These are phyloP conservation scores for Electrona antarctica DNA, from an alignment of 2,113 vertebrate genomes.

Conservation along the genomic window DNA sequence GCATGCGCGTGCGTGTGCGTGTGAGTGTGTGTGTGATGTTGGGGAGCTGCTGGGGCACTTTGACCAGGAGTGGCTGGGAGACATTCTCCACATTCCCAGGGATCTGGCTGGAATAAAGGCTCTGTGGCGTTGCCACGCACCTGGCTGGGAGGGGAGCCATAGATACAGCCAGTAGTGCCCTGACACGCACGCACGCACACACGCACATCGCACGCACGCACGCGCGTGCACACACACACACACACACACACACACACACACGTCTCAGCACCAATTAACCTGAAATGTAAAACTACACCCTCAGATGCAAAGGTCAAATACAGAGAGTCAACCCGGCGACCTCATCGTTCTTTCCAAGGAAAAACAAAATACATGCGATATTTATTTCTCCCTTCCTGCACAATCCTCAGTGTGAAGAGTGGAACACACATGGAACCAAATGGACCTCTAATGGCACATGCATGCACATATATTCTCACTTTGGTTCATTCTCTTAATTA, in stretches of 20 bases:
- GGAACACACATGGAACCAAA: too few relatives aligned
- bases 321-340: constrained; percentile 42
- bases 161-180: constrained; percentile 25
- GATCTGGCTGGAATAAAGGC: constrained; percentile 81
- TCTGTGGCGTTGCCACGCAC: constrained; percentile 67
- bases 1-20: constrained; percentile 19
- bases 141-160: constrained; percentile 63
- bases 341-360: constrained; percentile 11
- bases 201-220: constrained; percentile 22
- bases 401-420: neutral
- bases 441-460: too few relatives aligned
- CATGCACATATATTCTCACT: too few relatives aligned
- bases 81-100: constrained; percentile 86
- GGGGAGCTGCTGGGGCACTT: constrained; percentile 79
- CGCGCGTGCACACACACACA: constrained; percentile 17
- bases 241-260: constrained; percentile 32
- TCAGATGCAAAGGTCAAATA: constrained; percentile 64
- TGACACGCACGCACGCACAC: neutral
- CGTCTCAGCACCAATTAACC: constrained; percentile 69
- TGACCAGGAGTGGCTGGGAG: constrained; percentile 76
- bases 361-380: constrained; percentile 2
- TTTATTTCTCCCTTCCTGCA: constrained; percentile 1
- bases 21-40: constrained; percentile 40
- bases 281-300: constrained; percentile 71
- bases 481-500: too few relatives aligned